Percentiles rank a stretch among this genome's conserved stretches.
Conservation (phyloP, 2,888 invertebrate genomes). For the Cylloceria caligata region DNA sequence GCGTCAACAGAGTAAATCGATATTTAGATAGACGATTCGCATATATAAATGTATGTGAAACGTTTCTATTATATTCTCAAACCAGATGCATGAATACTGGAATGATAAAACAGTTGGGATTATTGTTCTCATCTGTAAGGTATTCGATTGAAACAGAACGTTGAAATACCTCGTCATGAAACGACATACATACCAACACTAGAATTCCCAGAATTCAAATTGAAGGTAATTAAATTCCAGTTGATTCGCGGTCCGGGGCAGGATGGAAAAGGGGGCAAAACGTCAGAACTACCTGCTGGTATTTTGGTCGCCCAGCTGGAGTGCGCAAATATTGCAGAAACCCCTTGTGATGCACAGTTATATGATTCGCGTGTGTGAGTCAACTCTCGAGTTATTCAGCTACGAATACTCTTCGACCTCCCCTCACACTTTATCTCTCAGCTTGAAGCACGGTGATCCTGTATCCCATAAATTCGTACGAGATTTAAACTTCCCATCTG, state of each 20-base stretch:
- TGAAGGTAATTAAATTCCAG: constrained; percentile 44
- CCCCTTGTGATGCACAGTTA: background rate
- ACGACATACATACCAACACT: background rate
- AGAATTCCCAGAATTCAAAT: constrained; percentile 36
- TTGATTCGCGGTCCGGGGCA: constrained; percentile 46
- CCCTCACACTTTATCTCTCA: background rate
- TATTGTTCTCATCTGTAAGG: background rate
- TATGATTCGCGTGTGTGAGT: constrained; percentile 6
- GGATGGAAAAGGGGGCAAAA: too few species aligned
- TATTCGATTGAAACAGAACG: constrained; percentile 18
- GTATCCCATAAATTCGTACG: constrained; percentile 31
- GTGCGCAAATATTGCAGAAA: constrained; percentile 7
- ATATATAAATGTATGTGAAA: too few species aligned
- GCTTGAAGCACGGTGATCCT: background rate
- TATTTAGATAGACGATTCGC: too few species aligned
- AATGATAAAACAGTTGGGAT: too few species aligned
- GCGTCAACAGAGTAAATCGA: too few species aligned
- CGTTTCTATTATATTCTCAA: too few species aligned
- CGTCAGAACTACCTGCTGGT: constrained; percentile 44
- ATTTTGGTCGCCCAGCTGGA: background rate
- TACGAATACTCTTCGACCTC: background rate
- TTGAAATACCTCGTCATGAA: constrained; percentile 23
- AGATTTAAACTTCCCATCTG: constrained; percentile 43
- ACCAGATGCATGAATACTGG: background rate
- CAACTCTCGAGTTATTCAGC: constrained; percentile 19